Evolutionary conservation across 1,140 invertebrate genomes (phyloP), one percentile per base, ranked within the genome.

Genomic region (Aphaenogaster floridana): DNA sequence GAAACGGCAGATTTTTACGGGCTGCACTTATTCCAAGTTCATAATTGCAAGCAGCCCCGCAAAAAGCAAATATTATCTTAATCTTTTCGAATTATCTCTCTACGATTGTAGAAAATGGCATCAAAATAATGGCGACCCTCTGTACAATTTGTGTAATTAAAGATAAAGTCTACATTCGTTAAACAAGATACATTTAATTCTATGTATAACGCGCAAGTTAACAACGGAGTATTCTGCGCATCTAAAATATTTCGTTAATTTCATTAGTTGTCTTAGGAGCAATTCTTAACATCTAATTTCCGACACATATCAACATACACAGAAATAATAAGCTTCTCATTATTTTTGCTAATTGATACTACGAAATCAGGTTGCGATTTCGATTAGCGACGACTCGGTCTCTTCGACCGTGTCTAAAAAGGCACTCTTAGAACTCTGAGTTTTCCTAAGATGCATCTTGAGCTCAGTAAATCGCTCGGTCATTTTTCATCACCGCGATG

Each of bases 401-500:
- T 79, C 15, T 21, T 80, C 63, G 17, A 21, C 21, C 63, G 52
- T 39, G 6, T 74, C 17, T 21, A 28, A 61, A 61, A 50, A 50
- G 13, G 2, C 28, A 28, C 39, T 17, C 42, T 59, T 59, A 15
- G 15, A 17, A 13, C 2, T 13, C 48, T 8, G 54, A 83, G 57
- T n/a, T 74, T 61, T 72, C 39, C 54, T 21, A n/a, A 48, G 34
- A 83, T 71, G 61, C 21, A 7, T 45, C 28, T 61, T 17, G 42
- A 72, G 42, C 15, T 72, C 36, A 6, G 39, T 48, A 83, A 83
- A 72, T 83, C 50, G 39, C 68, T 42, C 28, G 42, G 6, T 61
- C 80, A 61, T 84, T 84, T 81, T 81, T 81, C 79, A 81, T 59
- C 66, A 81, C 36, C 21, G 39, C 11, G 9, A 13, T 17, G 39